phyloP scores from a whole-genome alignment of 2,113 vertebrate genomes.

The Tor tambroides region DNA sequence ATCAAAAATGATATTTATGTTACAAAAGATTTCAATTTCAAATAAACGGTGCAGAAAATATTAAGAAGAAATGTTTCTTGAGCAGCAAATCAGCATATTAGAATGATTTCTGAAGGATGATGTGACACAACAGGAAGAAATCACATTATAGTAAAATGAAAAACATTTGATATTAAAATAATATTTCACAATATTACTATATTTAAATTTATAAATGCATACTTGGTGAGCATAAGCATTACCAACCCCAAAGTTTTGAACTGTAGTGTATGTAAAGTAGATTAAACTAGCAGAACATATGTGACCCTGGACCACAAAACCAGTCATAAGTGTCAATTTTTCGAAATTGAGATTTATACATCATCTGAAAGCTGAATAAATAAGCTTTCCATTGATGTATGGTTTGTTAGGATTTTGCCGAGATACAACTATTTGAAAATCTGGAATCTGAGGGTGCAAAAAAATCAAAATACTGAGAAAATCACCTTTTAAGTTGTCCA shows the following conservation, averaged over 20 bases:
- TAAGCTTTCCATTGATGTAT: too few relatives aligned
- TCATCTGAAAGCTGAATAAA: too few relatives aligned
- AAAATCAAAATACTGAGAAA: too few relatives aligned
- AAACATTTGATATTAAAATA: not conserved
- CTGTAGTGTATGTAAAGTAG: not conserved
- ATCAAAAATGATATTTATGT: not conserved
- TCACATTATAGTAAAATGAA: not conserved
- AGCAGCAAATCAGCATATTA: not conserved
- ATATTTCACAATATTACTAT: not conserved
- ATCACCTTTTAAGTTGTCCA: too few relatives aligned
- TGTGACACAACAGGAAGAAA: not conserved
- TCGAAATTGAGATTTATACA: too few relatives aligned
- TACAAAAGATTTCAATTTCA: not conserved
- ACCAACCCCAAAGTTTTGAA: not conserved
- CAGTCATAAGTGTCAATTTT: too few relatives aligned
- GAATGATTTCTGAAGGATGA: not conserved
- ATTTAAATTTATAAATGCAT: not conserved
- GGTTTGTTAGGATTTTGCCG: too few relatives aligned
- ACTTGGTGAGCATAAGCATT: not conserved
- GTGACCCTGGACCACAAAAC: too few relatives aligned
- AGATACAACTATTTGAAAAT: too few relatives aligned
- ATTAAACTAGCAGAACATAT: not conserved
- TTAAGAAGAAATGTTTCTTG: not conserved
- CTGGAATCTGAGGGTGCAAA: too few relatives aligned
- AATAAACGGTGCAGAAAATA: too few relatives aligned